Evolutionary conservation across 2,888 invertebrate genomes (phyloP).

Genomic region (Cephus sareptanus): DNA sequence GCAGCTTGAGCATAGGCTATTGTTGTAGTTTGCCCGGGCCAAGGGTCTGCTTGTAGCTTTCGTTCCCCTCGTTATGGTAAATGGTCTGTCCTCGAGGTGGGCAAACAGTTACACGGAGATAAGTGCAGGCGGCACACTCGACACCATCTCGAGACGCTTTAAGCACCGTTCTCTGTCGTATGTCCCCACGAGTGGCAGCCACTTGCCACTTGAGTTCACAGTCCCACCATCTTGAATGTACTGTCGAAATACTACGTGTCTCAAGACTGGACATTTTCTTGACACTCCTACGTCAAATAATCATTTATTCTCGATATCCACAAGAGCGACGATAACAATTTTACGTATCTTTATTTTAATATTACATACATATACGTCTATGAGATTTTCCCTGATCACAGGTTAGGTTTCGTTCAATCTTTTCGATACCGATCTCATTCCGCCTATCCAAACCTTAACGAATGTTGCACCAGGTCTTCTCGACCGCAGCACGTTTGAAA

Average conservation of each 20-base stretch:
- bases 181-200: conserved; percentile 21
- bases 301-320: not conserved
- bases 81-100: conserved; percentile 57
- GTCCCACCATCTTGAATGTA: not conserved
- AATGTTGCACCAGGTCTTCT: not conserved
- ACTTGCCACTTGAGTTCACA: conserved; percentile 12
- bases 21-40: conserved; percentile 38
- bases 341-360: not conserved
- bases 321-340: not conserved
- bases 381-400: not conserved
- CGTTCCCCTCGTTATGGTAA: conserved; percentile 61
- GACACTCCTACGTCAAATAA: not conserved
- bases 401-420: not conserved
- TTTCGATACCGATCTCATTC: not conserved
- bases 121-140: conserved; percentile 48
- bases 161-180: conserved; percentile 36
- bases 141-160: conserved; percentile 56
- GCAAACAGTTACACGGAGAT: conserved; percentile 59
- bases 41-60: conserved; percentile 43
- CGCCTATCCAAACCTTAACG: not conserved
- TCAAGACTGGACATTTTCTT: not conserved
- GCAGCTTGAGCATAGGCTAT: conserved; percentile 28
- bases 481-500: not conserved
- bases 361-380: not conserved
- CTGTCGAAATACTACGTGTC: not conserved